Conservation (phyloP, 2,113 vertebrate genomes). For the Chamaetylas fuelleborni region DNA sequence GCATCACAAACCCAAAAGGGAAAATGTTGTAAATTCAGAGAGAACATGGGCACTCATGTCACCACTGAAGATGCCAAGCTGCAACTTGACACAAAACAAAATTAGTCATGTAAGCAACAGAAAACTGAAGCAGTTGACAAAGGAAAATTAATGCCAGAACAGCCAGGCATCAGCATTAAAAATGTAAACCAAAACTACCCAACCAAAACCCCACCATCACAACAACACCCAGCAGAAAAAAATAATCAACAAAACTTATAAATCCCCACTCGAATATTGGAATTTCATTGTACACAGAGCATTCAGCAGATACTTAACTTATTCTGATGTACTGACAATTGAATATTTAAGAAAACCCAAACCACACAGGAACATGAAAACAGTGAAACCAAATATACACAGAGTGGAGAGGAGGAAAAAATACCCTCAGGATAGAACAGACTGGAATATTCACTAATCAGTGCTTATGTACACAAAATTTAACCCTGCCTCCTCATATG, state of each 20-base stretch:
- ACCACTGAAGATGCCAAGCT: neutral
- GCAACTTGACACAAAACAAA: neutral
- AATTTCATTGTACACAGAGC: neutral
- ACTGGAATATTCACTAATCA: neutral
- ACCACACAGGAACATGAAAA: neutral
- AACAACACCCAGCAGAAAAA: neutral
- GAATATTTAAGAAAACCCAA: neutral
- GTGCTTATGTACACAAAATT: neutral
- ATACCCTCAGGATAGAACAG: neutral
- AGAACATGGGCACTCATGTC: fast-evolving
- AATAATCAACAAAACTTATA: neutral
- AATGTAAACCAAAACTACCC: neutral
- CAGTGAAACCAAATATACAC: neutral
- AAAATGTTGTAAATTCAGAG: neutral
- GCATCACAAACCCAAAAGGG: neutral
- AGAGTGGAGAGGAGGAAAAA: neutral
- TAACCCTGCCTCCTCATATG: neutral
- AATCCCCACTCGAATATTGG: fast-evolving
- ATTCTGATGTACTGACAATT: fast-evolving
- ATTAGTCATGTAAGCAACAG: neutral
- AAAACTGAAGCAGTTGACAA: neutral
- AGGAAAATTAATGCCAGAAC: neutral
- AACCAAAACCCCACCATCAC: neutral
- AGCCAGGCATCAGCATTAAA: neutral
- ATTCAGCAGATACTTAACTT: neutral